These are phyloP conservation scores for Drosophila asahinai DNA, from an alignment of 1,140 invertebrate species.

Conservation along the genomic window DNA sequence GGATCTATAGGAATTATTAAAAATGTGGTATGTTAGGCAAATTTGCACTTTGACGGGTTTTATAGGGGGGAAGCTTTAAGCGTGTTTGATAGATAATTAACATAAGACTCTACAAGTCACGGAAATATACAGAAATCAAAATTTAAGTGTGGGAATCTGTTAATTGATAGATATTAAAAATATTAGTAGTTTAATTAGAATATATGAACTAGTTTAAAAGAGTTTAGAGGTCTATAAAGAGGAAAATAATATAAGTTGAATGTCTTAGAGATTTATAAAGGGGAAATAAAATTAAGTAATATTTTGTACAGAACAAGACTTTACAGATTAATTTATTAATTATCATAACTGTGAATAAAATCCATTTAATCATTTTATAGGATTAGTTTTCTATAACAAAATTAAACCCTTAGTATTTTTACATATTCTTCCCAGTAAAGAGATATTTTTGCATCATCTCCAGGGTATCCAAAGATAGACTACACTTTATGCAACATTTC, in stretches of 20 bases:
- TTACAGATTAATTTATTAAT: not conserved
- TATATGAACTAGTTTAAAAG: not conserved
- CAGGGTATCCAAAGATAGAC: constrained; percentile 7
- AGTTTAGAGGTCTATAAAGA: not conserved
- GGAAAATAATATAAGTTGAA: no score
- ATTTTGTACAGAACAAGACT: not conserved
- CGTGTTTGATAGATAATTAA: constrained; percentile 2
- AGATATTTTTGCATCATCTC: not conserved
- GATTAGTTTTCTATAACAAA: not conserved
- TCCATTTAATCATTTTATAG: no score
- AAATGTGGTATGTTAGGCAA: constrained; percentile 1
- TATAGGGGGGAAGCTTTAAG: not conserved
- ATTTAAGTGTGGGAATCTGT: not conserved
- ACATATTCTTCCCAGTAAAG: not conserved
- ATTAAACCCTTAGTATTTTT: not conserved
- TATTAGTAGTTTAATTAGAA: not conserved
- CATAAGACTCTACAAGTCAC: not conserved
- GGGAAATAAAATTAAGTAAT: no score
- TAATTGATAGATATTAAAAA: not conserved
- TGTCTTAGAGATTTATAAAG: no score
- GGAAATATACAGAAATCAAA: not conserved
- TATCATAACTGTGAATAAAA: not conserved
- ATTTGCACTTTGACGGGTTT: constrained; percentile 12
- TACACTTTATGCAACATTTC: not conserved
- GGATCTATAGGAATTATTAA: constrained; percentile 6